Evolutionary conservation across 2,888 invertebrate species (phyloP).

Genomic region (Thymelicus acteon): DNA sequence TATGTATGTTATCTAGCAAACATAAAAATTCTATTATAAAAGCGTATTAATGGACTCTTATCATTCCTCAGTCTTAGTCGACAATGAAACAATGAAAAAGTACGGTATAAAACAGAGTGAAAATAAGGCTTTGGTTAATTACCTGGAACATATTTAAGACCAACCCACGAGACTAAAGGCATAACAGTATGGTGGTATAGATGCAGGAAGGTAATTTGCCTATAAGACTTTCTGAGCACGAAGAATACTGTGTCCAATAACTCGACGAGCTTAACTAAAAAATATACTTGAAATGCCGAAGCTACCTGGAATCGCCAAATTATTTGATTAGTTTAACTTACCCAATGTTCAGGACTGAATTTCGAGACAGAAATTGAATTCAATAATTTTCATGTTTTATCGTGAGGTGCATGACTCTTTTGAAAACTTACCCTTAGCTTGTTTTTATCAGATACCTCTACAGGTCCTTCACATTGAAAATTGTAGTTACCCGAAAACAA

Average conservation of each 20-base stretch:
- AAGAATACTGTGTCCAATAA: slow-evolving; percentile 94
- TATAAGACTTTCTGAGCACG: slow-evolving; percentile 90
- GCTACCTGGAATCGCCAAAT: slow-evolving; percentile 68
- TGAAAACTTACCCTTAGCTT: slow-evolving; percentile 1
- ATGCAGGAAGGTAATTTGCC: slow-evolving; percentile 94
- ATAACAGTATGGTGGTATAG: slow-evolving; percentile 94
- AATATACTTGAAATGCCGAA: slow-evolving; percentile 87
- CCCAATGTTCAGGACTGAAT: no score
- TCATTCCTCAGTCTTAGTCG: no score
- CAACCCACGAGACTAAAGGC: slow-evolving; percentile 89
- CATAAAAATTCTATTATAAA: no score
- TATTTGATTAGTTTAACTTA: no score
- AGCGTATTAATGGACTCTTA: no score
- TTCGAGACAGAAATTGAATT: no score
- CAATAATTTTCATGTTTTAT: no score
- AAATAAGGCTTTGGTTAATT: slow-evolving; percentile 31
- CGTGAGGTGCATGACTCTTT: no score
- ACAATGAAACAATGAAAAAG: no score
- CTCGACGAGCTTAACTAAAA: slow-evolving; percentile 90
- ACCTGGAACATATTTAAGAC: slow-evolving; percentile 88
- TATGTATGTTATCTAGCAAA: no score
- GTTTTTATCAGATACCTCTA: slow-evolving; percentile 7
- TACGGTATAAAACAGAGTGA: no score
- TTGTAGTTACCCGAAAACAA: slow-evolving; percentile 36
- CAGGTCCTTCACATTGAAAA: slow-evolving; percentile 36